These are phyloP conservation scores for Chromis chromis DNA, from an alignment of 2,797 vertebrate genomes.

Conservation along the genomic window DNA sequence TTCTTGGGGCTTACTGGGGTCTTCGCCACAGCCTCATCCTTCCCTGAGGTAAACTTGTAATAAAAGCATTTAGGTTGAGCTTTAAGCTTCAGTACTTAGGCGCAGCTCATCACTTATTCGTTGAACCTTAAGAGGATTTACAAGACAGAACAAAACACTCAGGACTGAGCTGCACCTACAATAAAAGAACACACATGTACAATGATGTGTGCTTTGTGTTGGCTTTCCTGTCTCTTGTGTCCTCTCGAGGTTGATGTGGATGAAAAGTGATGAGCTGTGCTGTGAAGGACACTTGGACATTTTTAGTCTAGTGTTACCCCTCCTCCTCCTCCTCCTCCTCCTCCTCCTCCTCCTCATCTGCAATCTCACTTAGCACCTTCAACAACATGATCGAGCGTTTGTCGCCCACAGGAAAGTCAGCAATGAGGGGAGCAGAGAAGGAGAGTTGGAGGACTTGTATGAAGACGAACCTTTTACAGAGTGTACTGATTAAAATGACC, in stretches of 20 bases:
- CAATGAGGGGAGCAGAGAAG: constrained; percentile 81
- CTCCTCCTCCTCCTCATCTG: constrained; percentile 25
- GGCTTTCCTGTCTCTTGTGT: constrained; percentile 14
- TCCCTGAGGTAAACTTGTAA: constrained; percentile 87
- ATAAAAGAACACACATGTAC: constrained; percentile 35
- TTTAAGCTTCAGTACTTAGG: constrained; percentile 29
- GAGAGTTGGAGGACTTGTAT: constrained; percentile 84
- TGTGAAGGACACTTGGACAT: constrained; percentile 46
- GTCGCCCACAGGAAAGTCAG: constrained; percentile 74
- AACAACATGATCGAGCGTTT: constrained; percentile 38
- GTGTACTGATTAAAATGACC: constrained; percentile 44
- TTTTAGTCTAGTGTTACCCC: constrained; percentile 30
- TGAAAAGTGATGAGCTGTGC: constrained; percentile 54
- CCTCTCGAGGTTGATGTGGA: constrained; percentile 39
- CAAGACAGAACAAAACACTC: constrained; percentile 49
- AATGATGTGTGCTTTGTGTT: constrained; percentile 23
- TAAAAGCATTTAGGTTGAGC: constrained; percentile 35
- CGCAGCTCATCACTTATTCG: constrained; percentile 60
- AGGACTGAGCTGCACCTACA: constrained; percentile 48
- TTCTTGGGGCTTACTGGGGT: constrained; percentile 81
- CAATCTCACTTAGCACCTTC: constrained; percentile 35
- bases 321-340: not conserved
- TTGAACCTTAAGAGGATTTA: constrained; percentile 68
- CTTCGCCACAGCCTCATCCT: constrained; percentile 85
- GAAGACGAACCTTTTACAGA: constrained; percentile 81